Evolutionary conservation across 2,797 vertebrate species (phyloP), one percentile per base, ranked within the genome.

Genomic region (Setipinna tenuifilis): DNA sequence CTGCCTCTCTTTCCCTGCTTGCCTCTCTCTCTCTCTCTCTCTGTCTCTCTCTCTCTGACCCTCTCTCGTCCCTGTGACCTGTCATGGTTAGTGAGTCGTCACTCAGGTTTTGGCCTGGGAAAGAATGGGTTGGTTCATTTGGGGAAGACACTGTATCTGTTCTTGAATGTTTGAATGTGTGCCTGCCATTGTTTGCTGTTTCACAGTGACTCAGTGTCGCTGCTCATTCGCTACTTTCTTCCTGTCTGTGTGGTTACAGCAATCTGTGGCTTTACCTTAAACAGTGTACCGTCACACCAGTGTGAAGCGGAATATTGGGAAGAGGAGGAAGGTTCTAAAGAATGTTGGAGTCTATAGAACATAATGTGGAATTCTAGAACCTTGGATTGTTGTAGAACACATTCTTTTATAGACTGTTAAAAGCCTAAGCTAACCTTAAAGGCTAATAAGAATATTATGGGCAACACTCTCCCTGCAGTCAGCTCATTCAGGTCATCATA

Each of bases 401-500:
- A 9, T 54, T 54, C 50, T 54, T 54, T 54, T 3, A 54, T 54
- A 54, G 14, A 54, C 3, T 14, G 50, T 3, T 54, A 54, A 54
- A 54, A 3, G 50, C 14, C n/a, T n/a, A n/a, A 54, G 7, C 50
- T n/a, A 54, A 2, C 50, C 50, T 54, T 0, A 14, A 54, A 54
- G 50, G 50, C 50, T 54, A 54, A 14, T 0, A 3, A 54, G 35
- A 41, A 41, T 2, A 41, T 2, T 54, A 54, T 9, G 7, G 1
- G 31, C 71, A 41, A 44, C 35, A 78, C 31, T 35, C 19, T 78
- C 28, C 28, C 31, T 44, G 19, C 31, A 71, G 65, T 78, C 16
- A 44, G 44, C 41, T 78, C 61, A 65, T 78, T 78, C 35, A 21
- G 35, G 35, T 44, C 71, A 78, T 78, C 71, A 21, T 41, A 78